phyloP scores from a whole-genome alignment of 1,140 invertebrate genomes.

The Cataglyphis hispanica region DNA sequence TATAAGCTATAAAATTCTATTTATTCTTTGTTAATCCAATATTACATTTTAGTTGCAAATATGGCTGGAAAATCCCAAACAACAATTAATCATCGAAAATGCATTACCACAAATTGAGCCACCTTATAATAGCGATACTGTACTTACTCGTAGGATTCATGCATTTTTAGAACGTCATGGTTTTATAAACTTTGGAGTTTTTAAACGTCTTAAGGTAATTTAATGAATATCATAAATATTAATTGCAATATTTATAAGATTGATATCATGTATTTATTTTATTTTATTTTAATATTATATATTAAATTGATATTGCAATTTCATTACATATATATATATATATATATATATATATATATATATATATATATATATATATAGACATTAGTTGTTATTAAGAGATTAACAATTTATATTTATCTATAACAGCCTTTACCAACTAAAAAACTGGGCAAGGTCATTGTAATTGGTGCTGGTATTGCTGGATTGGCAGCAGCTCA shows the following conservation, averaged over 20 bases:
- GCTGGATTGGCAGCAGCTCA: conserved; percentile 97
- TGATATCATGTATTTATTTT: too few species aligned
- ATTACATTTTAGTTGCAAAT: conserved; percentile 91
- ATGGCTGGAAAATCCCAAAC: conserved; percentile 98
- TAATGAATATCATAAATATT: conserved; percentile 24
- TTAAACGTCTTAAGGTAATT: conserved; percentile 92
- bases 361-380: not conserved
- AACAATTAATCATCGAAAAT: conserved; percentile 95
- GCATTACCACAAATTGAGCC: conserved; percentile 94
- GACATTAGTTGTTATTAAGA: conserved; percentile 3
- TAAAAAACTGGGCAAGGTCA: conserved; percentile 95
- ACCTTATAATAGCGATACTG: conserved; percentile 96
- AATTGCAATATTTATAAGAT: not conserved
- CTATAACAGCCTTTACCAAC: conserved; percentile 88
- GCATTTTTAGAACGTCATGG: conserved; percentile 98
- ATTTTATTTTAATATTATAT: not conserved
- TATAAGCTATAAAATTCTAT: not conserved
- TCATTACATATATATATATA: too few species aligned
- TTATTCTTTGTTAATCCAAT: not conserved
- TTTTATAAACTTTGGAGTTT: conserved; percentile 99
- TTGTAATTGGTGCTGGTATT: conserved; percentile 98
- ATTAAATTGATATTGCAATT: conserved; percentile 12
- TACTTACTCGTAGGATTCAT: conserved; percentile 94
- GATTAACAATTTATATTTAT: conserved; percentile 32
- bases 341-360: not conserved